phyloP scores from a whole-genome alignment of 2,113 vertebrate genomes.

The Centropus unirufus region DNA sequence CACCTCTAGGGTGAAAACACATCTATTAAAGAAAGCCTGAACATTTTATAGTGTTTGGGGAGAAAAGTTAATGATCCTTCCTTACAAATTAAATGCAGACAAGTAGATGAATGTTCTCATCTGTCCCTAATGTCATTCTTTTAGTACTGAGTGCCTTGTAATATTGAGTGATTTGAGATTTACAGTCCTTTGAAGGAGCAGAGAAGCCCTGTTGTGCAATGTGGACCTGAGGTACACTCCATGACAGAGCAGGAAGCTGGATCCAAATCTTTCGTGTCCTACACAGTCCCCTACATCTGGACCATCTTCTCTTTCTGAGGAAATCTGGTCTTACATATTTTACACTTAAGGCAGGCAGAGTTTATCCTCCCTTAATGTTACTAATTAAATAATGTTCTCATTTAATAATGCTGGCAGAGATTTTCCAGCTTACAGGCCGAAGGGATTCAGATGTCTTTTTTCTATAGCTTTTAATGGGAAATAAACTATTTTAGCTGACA shows the following conservation, averaged over 20 bases:
- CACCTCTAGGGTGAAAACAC: not conserved
- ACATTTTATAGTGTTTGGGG: not conserved
- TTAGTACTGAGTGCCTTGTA: not conserved
- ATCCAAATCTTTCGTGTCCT: not conserved
- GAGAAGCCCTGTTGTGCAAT: not conserved
- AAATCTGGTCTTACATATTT: not conserved
- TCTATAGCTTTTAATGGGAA: not conserved
- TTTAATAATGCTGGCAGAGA: not conserved
- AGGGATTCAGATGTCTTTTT: not conserved
- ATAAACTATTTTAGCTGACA: not conserved
- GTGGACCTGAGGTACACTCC: not conserved
- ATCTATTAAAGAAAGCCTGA: not conserved
- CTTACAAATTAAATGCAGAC: not conserved
- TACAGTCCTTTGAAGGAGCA: not conserved
- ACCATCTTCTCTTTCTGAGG: not conserved
- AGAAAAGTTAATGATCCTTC: not conserved
- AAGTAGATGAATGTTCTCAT: not conserved
- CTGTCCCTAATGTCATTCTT: not conserved
- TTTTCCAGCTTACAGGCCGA: not conserved
- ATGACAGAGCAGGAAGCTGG: not conserved
- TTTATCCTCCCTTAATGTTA: not conserved
- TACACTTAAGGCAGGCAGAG: not conserved
- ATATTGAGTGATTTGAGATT: not conserved
- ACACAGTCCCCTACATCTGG: not conserved
- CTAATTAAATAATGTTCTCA: not conserved